Evolutionary conservation across 2,797 vertebrate species (phyloP).

Genomic region (Rachycentron canadum): DNA sequence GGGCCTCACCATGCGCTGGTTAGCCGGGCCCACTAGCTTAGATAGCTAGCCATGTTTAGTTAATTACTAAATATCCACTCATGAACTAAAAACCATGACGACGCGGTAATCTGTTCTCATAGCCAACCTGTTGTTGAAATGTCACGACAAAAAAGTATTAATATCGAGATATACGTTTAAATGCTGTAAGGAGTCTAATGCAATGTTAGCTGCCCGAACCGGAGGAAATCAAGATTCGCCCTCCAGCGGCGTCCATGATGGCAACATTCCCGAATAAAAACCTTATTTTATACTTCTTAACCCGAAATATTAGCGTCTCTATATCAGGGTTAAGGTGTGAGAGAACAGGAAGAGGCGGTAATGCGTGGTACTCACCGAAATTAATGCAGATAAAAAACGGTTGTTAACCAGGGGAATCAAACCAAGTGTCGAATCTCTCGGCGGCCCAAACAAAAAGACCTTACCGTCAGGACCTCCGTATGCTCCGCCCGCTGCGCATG

Average conservation of each 20-base stretch:
- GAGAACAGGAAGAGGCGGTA: fast-evolving
- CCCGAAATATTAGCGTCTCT: fast-evolving
- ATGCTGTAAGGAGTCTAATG: constrained; percentile 8
- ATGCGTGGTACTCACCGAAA: constrained; percentile 81
- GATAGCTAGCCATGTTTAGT: background rate
- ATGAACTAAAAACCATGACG: fast-evolving
- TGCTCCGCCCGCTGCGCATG: constrained; percentile 73
- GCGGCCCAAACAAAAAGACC: constrained; percentile 82
- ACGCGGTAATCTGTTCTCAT: fast-evolving
- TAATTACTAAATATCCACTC: fast-evolving
- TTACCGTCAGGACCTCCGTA: constrained; percentile 63
- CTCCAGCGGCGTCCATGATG: constrained; percentile 35
- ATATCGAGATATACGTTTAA: fast-evolving
- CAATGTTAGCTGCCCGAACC: constrained; percentile 13
- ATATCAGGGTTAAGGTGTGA: fast-evolving
- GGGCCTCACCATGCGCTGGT: constrained; percentile 74
- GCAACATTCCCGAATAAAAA: background rate
- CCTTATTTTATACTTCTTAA: fast-evolving
- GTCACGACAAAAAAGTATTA: fast-evolving
- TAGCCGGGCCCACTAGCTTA: constrained; percentile 62
- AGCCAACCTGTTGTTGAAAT: background rate
- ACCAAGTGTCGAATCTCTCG: constrained; percentile 60
- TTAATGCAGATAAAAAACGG: constrained; percentile 88
- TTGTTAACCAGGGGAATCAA: constrained; percentile 76
- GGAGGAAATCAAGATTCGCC: constrained; percentile 32